Evolutionary conservation across 2,797 vertebrate genomes (phyloP).

Genomic region (Sebastes taczanowskii): DNA sequence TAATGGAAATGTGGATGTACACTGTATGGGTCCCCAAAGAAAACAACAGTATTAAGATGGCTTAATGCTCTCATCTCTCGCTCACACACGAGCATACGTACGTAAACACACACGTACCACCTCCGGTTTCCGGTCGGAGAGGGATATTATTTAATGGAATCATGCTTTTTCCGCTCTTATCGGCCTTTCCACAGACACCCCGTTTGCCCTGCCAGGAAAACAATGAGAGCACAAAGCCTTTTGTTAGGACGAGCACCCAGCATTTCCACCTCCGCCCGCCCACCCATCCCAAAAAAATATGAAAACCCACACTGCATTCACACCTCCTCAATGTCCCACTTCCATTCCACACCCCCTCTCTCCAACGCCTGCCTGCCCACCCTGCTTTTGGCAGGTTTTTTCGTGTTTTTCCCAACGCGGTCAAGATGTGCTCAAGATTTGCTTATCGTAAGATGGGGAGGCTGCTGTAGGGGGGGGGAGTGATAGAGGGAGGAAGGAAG

Average conservation of each 20-base stretch:
- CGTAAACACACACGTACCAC: not conserved
- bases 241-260: constrained; percentile 55
- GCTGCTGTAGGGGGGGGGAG: not conserved
- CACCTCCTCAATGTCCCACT: constrained; percentile 43
- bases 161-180: constrained; percentile 63
- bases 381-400: constrained; percentile 29
- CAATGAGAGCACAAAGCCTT: constrained; percentile 67
- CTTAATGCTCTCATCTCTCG: constrained; percentile 45
- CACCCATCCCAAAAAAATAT: constrained; percentile 29
- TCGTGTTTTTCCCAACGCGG: not conserved
- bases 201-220: constrained; percentile 67
- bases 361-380: not conserved
- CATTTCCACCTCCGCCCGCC: constrained; percentile 35
- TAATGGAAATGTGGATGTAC: constrained; percentile 62
- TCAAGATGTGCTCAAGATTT: constrained; percentile 74
- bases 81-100: not conserved
- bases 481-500: constrained; percentile 13
- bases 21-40: constrained; percentile 43
- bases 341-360: not conserved
- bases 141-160: constrained; percentile 68
- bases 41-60: constrained; percentile 51
- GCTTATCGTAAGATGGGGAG: constrained; percentile 52
- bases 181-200: constrained; percentile 56
- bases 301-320: constrained; percentile 40
- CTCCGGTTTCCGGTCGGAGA: constrained; percentile 42